Evolutionary conservation across 1,140 invertebrate genomes (phyloP).

Genomic region (Plodia interpunctella): DNA sequence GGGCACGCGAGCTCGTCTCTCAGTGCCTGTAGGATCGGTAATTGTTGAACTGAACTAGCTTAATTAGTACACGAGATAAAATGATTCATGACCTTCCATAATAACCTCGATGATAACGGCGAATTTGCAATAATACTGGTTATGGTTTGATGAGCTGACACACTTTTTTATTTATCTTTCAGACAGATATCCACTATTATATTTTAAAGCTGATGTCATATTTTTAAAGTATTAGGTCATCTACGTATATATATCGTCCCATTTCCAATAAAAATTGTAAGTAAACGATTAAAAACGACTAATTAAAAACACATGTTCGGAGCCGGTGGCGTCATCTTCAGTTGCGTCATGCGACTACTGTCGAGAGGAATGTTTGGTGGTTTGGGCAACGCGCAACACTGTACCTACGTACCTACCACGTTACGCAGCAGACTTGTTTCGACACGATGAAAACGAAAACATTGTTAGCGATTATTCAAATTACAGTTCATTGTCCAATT

Average conservation of each 20-base stretch:
- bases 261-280: background rate
- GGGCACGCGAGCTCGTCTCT: background rate
- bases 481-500: background rate
- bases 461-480: slow-evolving; percentile 4
- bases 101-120: too few species aligned
- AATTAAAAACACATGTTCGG: background rate
- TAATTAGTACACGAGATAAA: too few species aligned
- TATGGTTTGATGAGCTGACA: too few species aligned
- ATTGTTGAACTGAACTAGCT: too few species aligned
- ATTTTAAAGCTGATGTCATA: too few species aligned
- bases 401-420: background rate
- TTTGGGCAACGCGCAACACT: background rate
- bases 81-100: too few species aligned
- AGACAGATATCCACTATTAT: too few species aligned
- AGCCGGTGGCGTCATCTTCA: background rate
- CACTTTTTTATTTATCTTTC: too few species aligned
- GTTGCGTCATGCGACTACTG: background rate
- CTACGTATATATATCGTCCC: background rate
- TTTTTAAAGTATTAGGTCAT: too few species aligned
- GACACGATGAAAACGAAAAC: slow-evolving; percentile 5
- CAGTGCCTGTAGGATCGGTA: background rate
- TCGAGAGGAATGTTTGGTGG: background rate
- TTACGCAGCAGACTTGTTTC: background rate
- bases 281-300: background rate
- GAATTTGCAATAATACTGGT: too few species aligned